These are phyloP conservation scores for Oreortyx pictus DNA, from an alignment of 2,797 vertebrate species.

Conservation along the genomic window DNA sequence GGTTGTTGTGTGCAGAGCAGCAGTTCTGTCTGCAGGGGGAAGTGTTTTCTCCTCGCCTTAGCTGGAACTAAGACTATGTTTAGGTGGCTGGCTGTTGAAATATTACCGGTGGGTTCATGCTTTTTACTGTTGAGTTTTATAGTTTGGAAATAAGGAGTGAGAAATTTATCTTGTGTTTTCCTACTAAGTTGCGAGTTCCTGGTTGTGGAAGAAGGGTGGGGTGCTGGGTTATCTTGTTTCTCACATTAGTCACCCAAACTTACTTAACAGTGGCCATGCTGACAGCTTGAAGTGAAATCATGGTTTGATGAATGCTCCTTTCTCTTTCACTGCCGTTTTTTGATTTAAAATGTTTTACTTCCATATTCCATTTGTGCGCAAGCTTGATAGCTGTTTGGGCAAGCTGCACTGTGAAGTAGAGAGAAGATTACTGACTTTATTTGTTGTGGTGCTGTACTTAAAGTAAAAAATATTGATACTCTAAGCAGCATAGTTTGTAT, in stretches of 20 bases:
- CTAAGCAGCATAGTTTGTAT: not conserved
- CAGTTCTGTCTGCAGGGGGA: not conserved
- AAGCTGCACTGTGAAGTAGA: not conserved
- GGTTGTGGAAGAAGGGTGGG: slow-evolving; percentile 49
- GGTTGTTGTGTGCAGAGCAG: not conserved
- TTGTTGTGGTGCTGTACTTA: not conserved
- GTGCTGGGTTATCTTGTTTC: slow-evolving; percentile 44
- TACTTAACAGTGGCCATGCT: slow-evolving; percentile 29
- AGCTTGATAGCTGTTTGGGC: not conserved
- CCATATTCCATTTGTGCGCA: not conserved
- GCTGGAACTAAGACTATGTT: not conserved
- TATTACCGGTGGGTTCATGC: not conserved
- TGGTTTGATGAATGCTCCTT: not conserved
- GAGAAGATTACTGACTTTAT: not conserved
- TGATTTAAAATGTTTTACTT: slow-evolving; percentile 2
- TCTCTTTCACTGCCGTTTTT: slow-evolving; percentile 11
- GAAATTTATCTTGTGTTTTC: not conserved
- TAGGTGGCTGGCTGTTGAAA: not conserved
- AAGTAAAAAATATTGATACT: not conserved
- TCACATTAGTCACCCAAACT: slow-evolving; percentile 46
- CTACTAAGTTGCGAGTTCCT: not conserved
- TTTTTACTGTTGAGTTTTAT: slow-evolving; percentile 51
- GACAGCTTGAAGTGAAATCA: slow-evolving; percentile 38
- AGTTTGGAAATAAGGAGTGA: not conserved
- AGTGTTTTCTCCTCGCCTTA: not conserved